Base-by-base conservation (phyloP, 2,797 vertebrate species). In the Thunnus albacares region DNA sequence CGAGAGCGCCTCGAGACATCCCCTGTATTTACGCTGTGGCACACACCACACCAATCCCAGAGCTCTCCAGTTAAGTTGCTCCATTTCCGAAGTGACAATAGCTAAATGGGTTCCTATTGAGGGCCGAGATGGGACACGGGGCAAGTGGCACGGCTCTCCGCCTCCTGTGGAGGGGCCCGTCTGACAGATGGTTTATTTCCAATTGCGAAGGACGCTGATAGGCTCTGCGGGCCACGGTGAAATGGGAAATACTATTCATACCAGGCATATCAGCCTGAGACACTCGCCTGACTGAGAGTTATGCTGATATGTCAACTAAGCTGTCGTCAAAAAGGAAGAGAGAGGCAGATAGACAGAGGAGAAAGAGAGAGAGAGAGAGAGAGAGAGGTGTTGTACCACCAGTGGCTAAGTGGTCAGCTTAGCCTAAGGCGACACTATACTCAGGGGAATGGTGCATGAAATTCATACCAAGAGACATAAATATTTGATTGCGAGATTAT, bases 81-180 rank as follows among this genome's bases (percentile, higher is more conserved):
- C 81, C 74, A 92, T 91, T 88, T 89, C 75, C 84, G 75, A 30
- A 75, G 80, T 79, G 79, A 92, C 85, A 92, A 92, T 81, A 80
- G 88, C 69, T 88, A 89, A 91, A 94, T 82, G 76, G 84, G 74
- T 67, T 90, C 68, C 86, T 79, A 88, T 91, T 89, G 90, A 91
- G 84, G 83, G 70, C 80, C 47, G 59, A 85, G 84, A 89, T 81
- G 81, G 91, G 87, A 87, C 53, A 65, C 18, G 60, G 80, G 89
- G 83, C 80, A 76, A 87, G 89, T 84, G 83, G 81, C 79, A 35
- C 0, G 5, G 80, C 79, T 89, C 76, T 75, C 33, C 11, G 15
- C 57, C 2, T 70, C 80, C 70, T 82, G 80, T 75, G 81, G 85
- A 87, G 77, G 56, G 59, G 75, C 43, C 75, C 59, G 64, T 52